Evolutionary conservation across 30 jellyfish, hydroid and myxozoan species (phyloP), one percentile per base, ranked within the genome.

Genomic region (Aurelia aurita complex sp. Pacific): DNA sequence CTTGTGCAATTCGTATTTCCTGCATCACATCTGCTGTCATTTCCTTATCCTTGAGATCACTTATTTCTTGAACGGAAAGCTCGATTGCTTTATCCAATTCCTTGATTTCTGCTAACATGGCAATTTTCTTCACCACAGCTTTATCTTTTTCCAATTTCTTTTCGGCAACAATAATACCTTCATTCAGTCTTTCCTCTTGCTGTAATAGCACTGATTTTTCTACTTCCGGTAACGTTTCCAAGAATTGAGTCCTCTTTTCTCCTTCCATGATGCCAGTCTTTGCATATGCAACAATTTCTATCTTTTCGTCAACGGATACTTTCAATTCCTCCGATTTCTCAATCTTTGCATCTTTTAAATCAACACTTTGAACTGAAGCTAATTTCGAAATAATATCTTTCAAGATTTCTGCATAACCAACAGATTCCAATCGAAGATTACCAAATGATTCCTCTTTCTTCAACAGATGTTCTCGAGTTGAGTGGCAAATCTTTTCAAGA

Each of bases 11-110:
- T 50, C 61, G 82, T 10, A 73, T 43, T 36, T 17, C 16, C 34
- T 74, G 46, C 73, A 62, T 63, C 55, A 68, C 69, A 33, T 84
- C 93, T 0, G 51, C 77, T 18, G 87, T 74, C 55, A 77, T 70
- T 53, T 73, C 78, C 11, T 50, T 10, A 5, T 53, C 69, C 43
- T 84, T 84, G 9, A 73, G 33, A 32, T 63, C 82, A n/a, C 73
- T 65, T n/a, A 73, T 7, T 40, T 46, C 82, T 29, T 33, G 43
- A 9, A 57, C 4, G 54, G 42, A 57, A 2, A n/a, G 14, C 7
- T 74, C 77, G 16, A 74, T 40, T 55, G 36, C 50, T 2, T 14
- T n/a, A 50, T 64, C 32, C 55, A 78, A 60, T 11, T 34, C 77
- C 19, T 51, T 43, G 64, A 78, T 23, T 33, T 78, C 79, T 29